Evolutionary conservation across 2,888 invertebrate species (phyloP).

Genomic region (Tuta absoluta): DNA sequence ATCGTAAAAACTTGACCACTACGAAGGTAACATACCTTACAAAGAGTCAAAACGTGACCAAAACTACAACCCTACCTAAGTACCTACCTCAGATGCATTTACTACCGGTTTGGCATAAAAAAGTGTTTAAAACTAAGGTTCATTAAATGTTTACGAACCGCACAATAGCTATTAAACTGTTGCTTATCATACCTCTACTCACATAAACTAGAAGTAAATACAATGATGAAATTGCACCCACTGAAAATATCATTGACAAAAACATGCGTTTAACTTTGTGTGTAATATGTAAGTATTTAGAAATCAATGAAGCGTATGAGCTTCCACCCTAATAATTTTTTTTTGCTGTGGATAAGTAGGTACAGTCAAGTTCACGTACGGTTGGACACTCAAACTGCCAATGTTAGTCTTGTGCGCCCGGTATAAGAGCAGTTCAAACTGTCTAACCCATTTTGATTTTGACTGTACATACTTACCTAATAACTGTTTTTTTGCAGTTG

Average conservation of each 20-base stretch:
- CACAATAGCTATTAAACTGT: neutral
- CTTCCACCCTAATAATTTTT: no score
- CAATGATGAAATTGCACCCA: neutral
- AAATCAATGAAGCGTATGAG: no score
- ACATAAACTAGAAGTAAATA: neutral
- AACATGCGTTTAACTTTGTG: conserved; percentile 21
- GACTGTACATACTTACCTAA: neutral
- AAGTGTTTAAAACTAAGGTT: neutral
- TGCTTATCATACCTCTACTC: neutral
- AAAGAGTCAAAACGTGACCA: no score
- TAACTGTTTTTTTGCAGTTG: conserved; percentile 32
- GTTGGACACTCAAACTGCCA: no score
- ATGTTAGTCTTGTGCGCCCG: no score
- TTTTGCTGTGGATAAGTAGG: no score
- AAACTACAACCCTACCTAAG: neutral
- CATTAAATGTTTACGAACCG: neutral
- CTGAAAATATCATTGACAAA: conserved; percentile 30
- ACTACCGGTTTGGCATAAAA: neutral
- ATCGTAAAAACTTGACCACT: no score
- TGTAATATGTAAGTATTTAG: neutral
- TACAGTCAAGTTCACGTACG: no score
- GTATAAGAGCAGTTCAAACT: no score
- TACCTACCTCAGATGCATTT: neutral
- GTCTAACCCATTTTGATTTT: no score
- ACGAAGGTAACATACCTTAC: no score